Conservation (phyloP, 2,113 vertebrate species). For the Ceyx melanurus region DNA sequence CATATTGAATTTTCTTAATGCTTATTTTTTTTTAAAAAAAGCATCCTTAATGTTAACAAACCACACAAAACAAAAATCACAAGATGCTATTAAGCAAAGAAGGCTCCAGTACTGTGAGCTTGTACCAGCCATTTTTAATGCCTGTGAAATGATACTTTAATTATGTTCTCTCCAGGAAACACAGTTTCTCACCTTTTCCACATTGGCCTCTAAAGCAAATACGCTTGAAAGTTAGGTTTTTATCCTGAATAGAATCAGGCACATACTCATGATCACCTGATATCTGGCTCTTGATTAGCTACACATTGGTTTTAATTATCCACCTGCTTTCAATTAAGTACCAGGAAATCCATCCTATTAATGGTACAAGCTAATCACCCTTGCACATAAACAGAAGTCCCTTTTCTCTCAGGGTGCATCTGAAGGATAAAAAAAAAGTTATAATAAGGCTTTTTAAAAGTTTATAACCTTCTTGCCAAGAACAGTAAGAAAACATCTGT, state of each 20-base stretch:
- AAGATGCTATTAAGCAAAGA: neutral
- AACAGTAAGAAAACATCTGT: neutral
- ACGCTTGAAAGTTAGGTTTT: neutral
- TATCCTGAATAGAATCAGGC: conserved; percentile 7
- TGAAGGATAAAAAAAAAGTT: conserved; percentile 1
- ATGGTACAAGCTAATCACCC: conserved; percentile 51
- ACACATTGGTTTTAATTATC: conserved; percentile 68
- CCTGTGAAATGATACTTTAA: neutral
- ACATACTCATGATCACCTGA: conserved; percentile 23
- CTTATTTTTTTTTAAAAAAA: neutral
- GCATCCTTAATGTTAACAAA: neutral
- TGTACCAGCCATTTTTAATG: neutral
- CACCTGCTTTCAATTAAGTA: conserved; percentile 69
- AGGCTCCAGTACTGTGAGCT: neutral
- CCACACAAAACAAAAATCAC: neutral
- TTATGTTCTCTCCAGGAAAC: neutral
- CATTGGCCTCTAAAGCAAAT: neutral
- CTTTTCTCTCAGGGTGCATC: neutral
- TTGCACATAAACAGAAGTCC: neutral
- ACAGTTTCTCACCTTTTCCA: neutral
- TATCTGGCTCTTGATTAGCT: conserved; percentile 61
- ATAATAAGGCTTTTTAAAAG: neutral
- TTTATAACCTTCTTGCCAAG: neutral
- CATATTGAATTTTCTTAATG: neutral
- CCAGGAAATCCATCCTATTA: conserved; percentile 60